These are phyloP conservation scores for Drosophila funebris DNA, from an alignment of 1,140 invertebrate species.

Conservation along the genomic window DNA sequence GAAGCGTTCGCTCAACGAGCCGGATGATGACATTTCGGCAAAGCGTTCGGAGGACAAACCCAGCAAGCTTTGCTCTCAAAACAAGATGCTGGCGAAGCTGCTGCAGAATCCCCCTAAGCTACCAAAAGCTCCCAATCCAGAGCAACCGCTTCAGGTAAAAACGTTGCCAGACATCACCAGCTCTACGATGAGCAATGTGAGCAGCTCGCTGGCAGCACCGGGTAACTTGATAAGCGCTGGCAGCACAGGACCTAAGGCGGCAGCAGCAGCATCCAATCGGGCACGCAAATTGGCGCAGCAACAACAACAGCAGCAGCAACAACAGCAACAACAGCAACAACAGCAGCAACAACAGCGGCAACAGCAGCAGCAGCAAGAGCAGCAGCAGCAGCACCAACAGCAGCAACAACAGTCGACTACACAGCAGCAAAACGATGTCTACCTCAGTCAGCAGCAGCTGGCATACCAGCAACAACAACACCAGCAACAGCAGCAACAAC, in stretches of 20 bases:
- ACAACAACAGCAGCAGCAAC: conserved; percentile 53
- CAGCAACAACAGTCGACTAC: conserved; percentile 70
- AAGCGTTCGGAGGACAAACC: conserved; percentile 85
- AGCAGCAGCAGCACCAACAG: conserved; percentile 67
- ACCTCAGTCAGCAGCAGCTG: conserved; percentile 84
- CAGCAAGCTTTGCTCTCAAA: conserved; percentile 91
- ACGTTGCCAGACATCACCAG: conserved; percentile 87
- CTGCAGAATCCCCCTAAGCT: conserved; percentile 90
- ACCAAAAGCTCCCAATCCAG: conserved; percentile 87
- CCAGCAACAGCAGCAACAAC: conserved; percentile 81
- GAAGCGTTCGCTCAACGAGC: conserved; percentile 89
- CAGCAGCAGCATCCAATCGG: conserved; percentile 44
- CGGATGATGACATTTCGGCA: conserved; percentile 85
- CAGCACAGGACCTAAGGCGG: conserved; percentile 64
- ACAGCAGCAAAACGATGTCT: conserved; percentile 84
- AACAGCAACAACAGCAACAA: conserved; percentile 59
- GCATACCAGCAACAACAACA: conserved; percentile 48
- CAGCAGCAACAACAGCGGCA: conserved; percentile 58
- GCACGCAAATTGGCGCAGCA: conserved; percentile 75
- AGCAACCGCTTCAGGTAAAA: conserved; percentile 86
- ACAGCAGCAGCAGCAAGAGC: conserved; percentile 57
- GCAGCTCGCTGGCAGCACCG: conserved; percentile 60
- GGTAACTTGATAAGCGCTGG: conserved; percentile 70
- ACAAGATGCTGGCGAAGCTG: conserved; percentile 93
- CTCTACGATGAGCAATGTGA: conserved; percentile 63